Conservation (phyloP, 2,888 invertebrate species). For the Dyspetes luteomarginatus region DNA sequence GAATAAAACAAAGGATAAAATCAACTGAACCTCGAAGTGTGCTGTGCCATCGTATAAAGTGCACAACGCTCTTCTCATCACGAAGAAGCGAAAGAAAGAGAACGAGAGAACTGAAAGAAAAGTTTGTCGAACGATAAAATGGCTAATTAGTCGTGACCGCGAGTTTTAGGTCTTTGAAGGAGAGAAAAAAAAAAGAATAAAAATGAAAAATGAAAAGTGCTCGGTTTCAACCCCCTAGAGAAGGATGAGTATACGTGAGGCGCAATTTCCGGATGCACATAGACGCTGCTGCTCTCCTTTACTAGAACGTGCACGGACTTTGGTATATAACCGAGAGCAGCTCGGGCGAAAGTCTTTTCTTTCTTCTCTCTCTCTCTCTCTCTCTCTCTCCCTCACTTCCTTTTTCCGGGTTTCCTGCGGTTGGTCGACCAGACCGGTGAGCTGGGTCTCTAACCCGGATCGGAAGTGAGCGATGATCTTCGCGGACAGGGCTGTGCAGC, state of each 20-base stretch:
- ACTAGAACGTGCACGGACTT: constrained; percentile 59
- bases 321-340: constrained; percentile 37
- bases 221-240: constrained; percentile 19
- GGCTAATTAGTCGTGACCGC: constrained; percentile 61
- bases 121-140: constrained; percentile 61
- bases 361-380: background rate
- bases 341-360: constrained; percentile 22
- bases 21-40: background rate
- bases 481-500: constrained; percentile 59
- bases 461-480: constrained; percentile 66
- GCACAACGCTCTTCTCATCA: background rate
- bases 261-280: constrained; percentile 61
- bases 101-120: constrained; percentile 28
- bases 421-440: constrained; percentile 27
- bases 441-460: constrained; percentile 37
- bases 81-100: background rate
- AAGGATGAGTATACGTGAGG: constrained; percentile 38
- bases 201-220: constrained; percentile 23
- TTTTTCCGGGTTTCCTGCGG: too few relatives aligned
- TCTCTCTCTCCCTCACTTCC: background rate
- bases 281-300: constrained; percentile 42
- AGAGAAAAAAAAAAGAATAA: constrained; percentile 5
- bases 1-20: background rate
- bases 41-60: background rate
- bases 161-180: constrained; percentile 25